A percentile compares a stretch with the other conserved stretches of the same genome.
phyloP scores from a whole-genome alignment of 2,888 invertebrate species.

The Andrena minutula region DNA sequence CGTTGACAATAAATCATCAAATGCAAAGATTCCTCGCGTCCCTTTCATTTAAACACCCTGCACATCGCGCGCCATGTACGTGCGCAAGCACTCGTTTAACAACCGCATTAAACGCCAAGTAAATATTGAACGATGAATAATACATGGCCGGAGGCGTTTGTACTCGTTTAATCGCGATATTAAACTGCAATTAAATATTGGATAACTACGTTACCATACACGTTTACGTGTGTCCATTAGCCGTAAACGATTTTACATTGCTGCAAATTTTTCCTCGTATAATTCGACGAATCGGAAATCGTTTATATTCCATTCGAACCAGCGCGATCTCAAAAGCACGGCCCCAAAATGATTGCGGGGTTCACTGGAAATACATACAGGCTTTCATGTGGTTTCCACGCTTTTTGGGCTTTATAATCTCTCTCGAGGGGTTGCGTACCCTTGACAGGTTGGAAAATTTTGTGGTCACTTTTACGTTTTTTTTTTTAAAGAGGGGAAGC shows the following conservation, averaged over 20 bases:
- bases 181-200: conserved; percentile 47
- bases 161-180: conserved; percentile 43
- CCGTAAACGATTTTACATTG: conserved; percentile 9
- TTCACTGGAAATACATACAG: no score
- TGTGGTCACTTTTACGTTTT: no score
- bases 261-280: conserved; percentile 3
- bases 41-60: background rate
- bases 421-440: no score
- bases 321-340: background rate
- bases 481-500: no score
- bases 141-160: conserved; percentile 8
- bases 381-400: no score
- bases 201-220: conserved; percentile 8
- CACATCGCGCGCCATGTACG: background rate
- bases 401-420: no score
- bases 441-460: no score
- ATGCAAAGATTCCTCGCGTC: background rate
- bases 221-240: conserved; percentile 14
- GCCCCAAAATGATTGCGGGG: background rate
- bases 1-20: background rate
- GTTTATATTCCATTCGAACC: background rate
- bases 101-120: conserved; percentile 35
- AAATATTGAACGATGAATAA: conserved; percentile 55
- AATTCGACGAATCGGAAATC: conserved; percentile 9
- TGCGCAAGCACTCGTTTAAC: conserved; percentile 20